Base-by-base conservation (phyloP, 1,140 invertebrate genomes). In the Drosophila elegans region DNA sequence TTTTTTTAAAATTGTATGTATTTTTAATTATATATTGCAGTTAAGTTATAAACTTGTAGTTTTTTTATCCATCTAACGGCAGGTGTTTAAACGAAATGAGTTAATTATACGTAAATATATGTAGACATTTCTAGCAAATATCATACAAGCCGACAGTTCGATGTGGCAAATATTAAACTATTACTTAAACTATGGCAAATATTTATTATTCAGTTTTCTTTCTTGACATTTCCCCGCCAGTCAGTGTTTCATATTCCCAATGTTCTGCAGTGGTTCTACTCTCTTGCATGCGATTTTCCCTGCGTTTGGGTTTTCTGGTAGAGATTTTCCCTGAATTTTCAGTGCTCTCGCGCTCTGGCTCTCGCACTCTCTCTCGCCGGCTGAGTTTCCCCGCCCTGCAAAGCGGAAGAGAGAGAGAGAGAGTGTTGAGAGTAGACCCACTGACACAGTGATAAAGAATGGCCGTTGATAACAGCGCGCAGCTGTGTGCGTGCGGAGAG, bases 391-490 rank as follows among this genome's bases (percentile, higher is more conserved):
- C 41, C 67, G 51, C 34, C 44, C 53, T 67, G 63, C 53, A 64
- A 41, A 36, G n/a, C 4, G 38, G 34, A 53, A 36, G 32, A 44
- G 21, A 62, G 38, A 57, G 38, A 16, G 42, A 3, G 51, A 21
- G 46, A 32, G 48, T 48, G 53, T 39, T 29, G 46, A 32, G 48
- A 53, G 53, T 39, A 86, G 82, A 86, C 83, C 82, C 84, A 86
- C 84, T 86, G 82, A 88, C 82, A 86, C 83, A 86, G 54, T 86
- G 82, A 86, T 81, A 86, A 62, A 74, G 61, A 59, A 25, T 61
- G 56, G 62, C 49, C 57, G 61, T 68, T 85, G 81, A 86, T 86
- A 86, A 86, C 79, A 83, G 84, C 45, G 38, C 63, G 66, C 69
- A 63, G 42, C 16, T 55, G 74, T 83, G 49, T 82, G 75, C 0